phyloP scores from a whole-genome alignment of 1,140 invertebrate genomes.

The Drosophila biarmipes region DNA sequence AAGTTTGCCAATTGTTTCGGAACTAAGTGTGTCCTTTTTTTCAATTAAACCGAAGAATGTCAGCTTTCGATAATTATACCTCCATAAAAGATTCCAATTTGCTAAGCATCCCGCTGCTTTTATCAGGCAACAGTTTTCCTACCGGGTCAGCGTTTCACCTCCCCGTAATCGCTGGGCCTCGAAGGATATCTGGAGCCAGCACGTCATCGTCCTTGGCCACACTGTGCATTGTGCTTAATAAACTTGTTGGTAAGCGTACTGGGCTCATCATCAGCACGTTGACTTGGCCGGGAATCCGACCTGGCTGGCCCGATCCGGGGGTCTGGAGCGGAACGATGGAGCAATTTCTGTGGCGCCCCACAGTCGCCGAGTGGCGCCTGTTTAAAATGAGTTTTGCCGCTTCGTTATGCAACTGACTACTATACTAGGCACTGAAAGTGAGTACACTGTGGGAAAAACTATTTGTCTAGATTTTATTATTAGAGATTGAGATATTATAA shows the following conservation, averaged over 20 bases:
- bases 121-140: neutral
- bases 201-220: slow-evolving; percentile 54
- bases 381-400: slow-evolving; percentile 61
- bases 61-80: slow-evolving; percentile 30
- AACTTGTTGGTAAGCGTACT: slow-evolving; percentile 42
- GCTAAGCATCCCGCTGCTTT: slow-evolving; percentile 22
- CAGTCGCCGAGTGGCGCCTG: slow-evolving; percentile 54
- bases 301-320: slow-evolving; percentile 13
- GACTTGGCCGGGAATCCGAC: slow-evolving; percentile 23
- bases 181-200: slow-evolving; percentile 22
- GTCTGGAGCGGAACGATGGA: slow-evolving; percentile 29
- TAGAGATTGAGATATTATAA: too few species aligned
- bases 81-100: slow-evolving; percentile 46
- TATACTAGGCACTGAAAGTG: slow-evolving; percentile 7
- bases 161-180: slow-evolving; percentile 29
- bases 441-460: neutral
- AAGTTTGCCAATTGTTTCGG: slow-evolving; percentile 11
- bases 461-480: neutral
- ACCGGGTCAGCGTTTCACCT: slow-evolving; percentile 8
- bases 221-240: slow-evolving; percentile 51
- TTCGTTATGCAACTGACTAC: slow-evolving; percentile 59
- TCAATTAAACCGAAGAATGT: neutral
- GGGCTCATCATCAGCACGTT: slow-evolving; percentile 47
- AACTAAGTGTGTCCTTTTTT: slow-evolving; percentile 1
- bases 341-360: slow-evolving; percentile 57